Evolutionary conservation across 2,797 vertebrate species (phyloP), one percentile per base, ranked within the genome.

Genomic region (Pseudomugil gertrudae): DNA sequence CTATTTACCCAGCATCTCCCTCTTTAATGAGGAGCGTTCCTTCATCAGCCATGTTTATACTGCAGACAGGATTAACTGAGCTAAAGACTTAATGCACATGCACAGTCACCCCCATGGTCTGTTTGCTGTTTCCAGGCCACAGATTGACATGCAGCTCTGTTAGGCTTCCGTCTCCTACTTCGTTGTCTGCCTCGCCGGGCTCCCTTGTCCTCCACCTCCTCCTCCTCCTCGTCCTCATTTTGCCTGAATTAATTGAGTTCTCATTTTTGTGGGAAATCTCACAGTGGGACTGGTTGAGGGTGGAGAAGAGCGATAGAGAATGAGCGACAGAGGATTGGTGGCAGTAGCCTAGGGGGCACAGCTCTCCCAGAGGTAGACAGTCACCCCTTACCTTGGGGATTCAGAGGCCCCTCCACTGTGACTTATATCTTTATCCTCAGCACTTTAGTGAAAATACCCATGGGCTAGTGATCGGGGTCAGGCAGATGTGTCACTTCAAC

Each of bases 191-290:
- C 79, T 84, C 79, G 69, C 69, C 48, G 61, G 78, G 74, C 83
- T 82, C 72, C 63, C 58, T 2, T 14, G 56, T 56, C 80, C 65
- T 71, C 69, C 57, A 13, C 79, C 72, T 68, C 79, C 87, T 80
- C 80, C 85, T 80, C 80, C 85, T 79, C 78, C 78, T 81, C 72
- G 81, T 84, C 89, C 91, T 92, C 91, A 92, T 92, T 94, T 91
- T 65, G 81, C 78, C 81, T 82, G 85, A 92, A 91, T 92, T 92
- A 94, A 94, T 94, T 92, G 93, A 93, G 92, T 93, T 92, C 90
- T 94, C 93, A 89, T 92, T 91, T 91, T 85, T 89, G 79, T 78
- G 78, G 78, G 83, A 88, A 85, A 89, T 80, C 87, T 87, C 86
- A 87, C 87, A 85, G 74, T 89, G 89, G 86, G 73, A 76, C 73